Conservation (phyloP, 2,113 vertebrate species). For the Micronisus gabar region DNA sequence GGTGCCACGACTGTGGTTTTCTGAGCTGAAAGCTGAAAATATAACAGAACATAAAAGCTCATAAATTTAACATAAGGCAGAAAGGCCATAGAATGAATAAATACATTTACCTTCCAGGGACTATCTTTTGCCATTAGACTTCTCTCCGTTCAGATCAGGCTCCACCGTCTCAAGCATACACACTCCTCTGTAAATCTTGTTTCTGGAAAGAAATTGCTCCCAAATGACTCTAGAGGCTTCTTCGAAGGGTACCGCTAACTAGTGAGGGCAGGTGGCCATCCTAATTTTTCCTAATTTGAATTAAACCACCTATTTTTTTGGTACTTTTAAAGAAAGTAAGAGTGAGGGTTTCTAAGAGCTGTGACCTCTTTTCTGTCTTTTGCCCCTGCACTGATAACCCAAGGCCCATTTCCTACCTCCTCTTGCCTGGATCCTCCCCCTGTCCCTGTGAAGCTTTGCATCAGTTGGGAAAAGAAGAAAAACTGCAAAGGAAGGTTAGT, state of each 20-base stretch:
- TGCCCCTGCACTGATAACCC: background rate
- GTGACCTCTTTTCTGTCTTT: background rate
- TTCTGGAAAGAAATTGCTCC: background rate
- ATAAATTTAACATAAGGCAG: slow-evolving; percentile 41
- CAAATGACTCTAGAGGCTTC: background rate
- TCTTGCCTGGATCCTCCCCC: background rate
- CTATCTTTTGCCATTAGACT: background rate
- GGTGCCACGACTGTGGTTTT: background rate
- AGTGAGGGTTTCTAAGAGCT: background rate
- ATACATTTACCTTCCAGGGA: slow-evolving; percentile 14
- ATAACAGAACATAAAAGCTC: slow-evolving; percentile 30
- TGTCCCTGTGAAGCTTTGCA: background rate
- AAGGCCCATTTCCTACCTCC: background rate
- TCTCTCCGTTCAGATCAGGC: accelerated
- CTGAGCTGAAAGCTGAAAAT: slow-evolving; percentile 29
- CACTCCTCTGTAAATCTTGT: background rate
- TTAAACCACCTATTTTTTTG: background rate
- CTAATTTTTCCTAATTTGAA: background rate
- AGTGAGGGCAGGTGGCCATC: background rate
- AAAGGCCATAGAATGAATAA: background rate
- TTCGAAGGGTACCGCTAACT: background rate
- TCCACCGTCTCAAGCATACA: background rate
- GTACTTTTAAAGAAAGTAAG: background rate
- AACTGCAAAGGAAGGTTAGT: background rate
- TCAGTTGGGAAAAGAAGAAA: background rate